phyloP scores from a whole-genome alignment of 2,113 vertebrate genomes.

The Gobius niger region DNA sequence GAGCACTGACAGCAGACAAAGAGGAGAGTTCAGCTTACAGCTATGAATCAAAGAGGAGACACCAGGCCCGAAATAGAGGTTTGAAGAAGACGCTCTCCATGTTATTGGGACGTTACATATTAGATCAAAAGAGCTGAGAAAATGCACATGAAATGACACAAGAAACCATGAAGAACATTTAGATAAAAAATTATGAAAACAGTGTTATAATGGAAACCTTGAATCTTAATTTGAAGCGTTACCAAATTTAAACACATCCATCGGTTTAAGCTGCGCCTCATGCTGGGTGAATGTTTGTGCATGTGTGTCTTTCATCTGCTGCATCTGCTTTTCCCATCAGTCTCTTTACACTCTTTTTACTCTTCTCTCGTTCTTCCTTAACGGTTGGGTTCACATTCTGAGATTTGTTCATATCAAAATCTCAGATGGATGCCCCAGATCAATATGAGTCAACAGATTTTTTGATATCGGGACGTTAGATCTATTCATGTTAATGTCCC shows the following conservation, averaged over 20 bases:
- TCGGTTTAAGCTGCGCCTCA: slow-evolving; percentile 17
- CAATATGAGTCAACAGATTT: no score
- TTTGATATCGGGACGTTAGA: no score
- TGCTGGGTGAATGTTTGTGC: slow-evolving; percentile 5
- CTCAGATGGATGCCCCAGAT: no score
- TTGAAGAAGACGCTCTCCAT: background rate
- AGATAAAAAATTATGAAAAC: no score
- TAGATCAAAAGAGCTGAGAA: no score
- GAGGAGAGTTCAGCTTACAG: slow-evolving; percentile 7
- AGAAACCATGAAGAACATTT: no score
- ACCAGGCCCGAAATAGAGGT: background rate
- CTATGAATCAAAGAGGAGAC: slow-evolving; percentile 1
- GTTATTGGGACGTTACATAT: no score
- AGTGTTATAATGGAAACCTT: no score
- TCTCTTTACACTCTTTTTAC: slow-evolving; percentile 46
- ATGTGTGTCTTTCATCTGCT: slow-evolving; percentile 53
- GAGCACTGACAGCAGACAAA: slow-evolving; percentile 26
- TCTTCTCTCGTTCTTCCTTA: slow-evolving; percentile 66
- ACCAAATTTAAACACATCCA: background rate
- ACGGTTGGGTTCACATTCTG: background rate
- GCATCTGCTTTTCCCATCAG: slow-evolving; percentile 62
- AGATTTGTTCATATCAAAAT: no score
- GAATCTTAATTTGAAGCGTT: background rate
- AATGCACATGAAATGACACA: no score
- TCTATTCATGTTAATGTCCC: no score